A percentile compares a stretch with the other conserved stretches of the same genome.
Evolutionary conservation across 1,140 invertebrate species (phyloP).

Genomic region (Dufourea novaeangliae): DNA sequence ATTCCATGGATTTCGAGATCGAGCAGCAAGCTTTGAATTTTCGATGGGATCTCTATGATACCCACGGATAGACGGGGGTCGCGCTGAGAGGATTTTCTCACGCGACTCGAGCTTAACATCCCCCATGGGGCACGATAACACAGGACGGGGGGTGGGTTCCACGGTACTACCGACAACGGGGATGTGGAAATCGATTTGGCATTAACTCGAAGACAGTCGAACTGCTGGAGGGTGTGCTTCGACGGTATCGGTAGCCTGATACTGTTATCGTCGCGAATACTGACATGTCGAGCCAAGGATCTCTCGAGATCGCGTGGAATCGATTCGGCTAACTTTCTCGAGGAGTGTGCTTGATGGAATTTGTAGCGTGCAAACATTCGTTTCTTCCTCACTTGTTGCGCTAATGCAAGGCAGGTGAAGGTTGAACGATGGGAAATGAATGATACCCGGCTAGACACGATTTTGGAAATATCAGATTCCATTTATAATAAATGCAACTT

Average conservation of each 20-base stretch:
- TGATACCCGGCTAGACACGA: neutral
- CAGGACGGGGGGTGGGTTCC: neutral
- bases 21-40: neutral
- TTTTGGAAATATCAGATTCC: too few species aligned
- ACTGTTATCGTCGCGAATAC: too few species aligned
- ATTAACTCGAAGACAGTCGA: conserved; percentile 39
- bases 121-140: conserved; percentile 13
- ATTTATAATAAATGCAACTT: too few species aligned
- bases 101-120: neutral
- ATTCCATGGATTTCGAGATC: neutral
- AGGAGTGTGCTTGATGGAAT: neutral
- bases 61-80: neutral
- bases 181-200: conserved; percentile 45
- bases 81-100: conserved; percentile 4
- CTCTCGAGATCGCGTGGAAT: neutral
- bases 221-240: neutral
- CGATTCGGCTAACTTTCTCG: neutral
- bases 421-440: neutral
- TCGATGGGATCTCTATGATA: neutral
- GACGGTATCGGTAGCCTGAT: neutral
- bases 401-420: neutral
- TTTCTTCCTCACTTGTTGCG: neutral
- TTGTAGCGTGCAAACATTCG: conserved; percentile 24
- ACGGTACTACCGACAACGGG: conserved; percentile 4
- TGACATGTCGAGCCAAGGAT: neutral